phyloP scores from a whole-genome alignment of 2,888 invertebrate species.

The Chrysolina americana region DNA sequence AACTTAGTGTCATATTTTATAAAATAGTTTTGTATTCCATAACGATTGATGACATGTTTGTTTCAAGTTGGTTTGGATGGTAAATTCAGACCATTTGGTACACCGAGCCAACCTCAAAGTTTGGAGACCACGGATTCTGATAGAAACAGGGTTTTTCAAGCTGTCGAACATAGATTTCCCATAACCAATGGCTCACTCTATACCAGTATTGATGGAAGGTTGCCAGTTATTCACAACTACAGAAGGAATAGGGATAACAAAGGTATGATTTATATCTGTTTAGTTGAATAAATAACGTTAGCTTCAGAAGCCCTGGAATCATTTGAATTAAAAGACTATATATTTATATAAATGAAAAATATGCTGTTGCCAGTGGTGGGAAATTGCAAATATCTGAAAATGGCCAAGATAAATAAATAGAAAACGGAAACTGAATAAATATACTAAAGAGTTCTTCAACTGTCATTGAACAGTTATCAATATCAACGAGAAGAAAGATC shows the following conservation, averaged over 20 bases:
- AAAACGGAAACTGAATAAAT: too few species aligned
- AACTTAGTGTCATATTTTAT: too few species aligned
- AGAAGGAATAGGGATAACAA: constrained; percentile 64
- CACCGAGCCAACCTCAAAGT: constrained; percentile 66
- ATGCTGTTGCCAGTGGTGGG: too few species aligned
- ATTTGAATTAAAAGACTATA: too few species aligned
- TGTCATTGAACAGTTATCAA: too few species aligned
- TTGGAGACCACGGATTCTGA: constrained; percentile 61
- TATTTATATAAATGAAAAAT: too few species aligned
- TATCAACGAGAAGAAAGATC: too few species aligned
- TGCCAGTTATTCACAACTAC: constrained; percentile 72
- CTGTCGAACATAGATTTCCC: constrained; percentile 73
- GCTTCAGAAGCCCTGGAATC: too few species aligned
- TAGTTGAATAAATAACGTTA: not conserved
- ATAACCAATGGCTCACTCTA: constrained; percentile 75
- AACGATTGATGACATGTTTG: not conserved
- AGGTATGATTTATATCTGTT: not conserved
- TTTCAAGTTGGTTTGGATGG: constrained; percentile 71
- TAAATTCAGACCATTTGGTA: constrained; percentile 74
- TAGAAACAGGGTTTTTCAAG: constrained; percentile 63
- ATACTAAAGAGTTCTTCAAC: too few species aligned
- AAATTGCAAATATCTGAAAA: too few species aligned
- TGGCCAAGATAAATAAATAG: too few species aligned
- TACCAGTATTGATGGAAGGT: constrained; percentile 70
- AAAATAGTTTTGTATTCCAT: too few species aligned